These are phyloP conservation scores for Coccyzus lansbergi DNA, from an alignment of 2,797 vertebrate genomes.

Conservation along the genomic window DNA sequence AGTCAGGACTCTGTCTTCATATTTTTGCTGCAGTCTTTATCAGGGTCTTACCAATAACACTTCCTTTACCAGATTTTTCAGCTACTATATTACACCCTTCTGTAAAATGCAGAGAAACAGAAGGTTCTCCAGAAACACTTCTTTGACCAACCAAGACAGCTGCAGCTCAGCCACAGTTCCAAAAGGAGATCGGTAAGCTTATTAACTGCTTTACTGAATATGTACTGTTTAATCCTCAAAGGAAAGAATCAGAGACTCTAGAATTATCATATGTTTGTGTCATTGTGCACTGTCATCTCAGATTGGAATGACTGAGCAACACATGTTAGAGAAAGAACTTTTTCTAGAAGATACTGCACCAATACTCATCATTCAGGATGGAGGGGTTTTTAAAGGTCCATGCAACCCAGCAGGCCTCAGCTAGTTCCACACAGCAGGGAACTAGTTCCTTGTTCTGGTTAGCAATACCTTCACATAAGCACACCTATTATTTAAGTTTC, in stretches of 20 bases:
- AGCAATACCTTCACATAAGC: background rate
- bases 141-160: background rate
- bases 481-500: background rate
- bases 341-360: background rate
- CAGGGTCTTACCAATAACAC: background rate
- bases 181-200: background rate
- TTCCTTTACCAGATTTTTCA: background rate
- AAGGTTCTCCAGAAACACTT: background rate
- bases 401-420: background rate
- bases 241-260: background rate
- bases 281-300: background rate
- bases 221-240: background rate
- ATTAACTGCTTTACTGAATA: fast-evolving
- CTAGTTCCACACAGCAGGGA: background rate
- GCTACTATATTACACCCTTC: background rate
- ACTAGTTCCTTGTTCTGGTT: slow-evolving; percentile 1
- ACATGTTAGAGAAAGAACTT: slow-evolving; percentile 39
- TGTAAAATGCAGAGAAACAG: background rate
- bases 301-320: slow-evolving; percentile 21
- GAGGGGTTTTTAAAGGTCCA: background rate
- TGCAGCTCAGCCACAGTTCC: background rate
- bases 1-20: background rate
- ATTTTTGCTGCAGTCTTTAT: background rate
- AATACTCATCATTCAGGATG: background rate
- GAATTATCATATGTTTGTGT: background rate